Evolutionary conservation across 2,113 vertebrate species (phyloP), one percentile per base, ranked within the genome.

Genomic region (Melanotaenia duboulayi): DNA sequence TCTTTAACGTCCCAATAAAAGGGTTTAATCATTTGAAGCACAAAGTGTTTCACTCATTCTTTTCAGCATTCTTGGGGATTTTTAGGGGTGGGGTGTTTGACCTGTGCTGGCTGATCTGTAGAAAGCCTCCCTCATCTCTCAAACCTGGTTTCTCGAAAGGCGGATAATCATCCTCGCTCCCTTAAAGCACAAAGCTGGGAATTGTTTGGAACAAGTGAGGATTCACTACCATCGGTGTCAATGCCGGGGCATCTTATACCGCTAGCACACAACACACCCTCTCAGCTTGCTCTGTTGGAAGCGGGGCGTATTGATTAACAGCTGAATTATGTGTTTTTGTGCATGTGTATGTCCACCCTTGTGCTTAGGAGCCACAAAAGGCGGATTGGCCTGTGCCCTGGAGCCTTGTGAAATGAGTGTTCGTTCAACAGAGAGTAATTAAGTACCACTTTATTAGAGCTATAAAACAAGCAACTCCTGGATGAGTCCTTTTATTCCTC

Each of bases 141-240:
- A 0, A 22, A 60, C 60, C 17, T 23, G 7, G 16, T 49, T 44
- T 52, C 57, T 35, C 75, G 23, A 23, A 60, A 65, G 51, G 57
- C 78, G 61, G 57, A 69, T 76, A 76, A 65, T 78, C 12, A 0
- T 76, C 59, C 46, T 65, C 70, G 44, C n/a, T 67, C 66, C 65
- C 46, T 1, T 22, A 6, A 4, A 56, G 59, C 39, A 87, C 85
- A 87, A 89, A 85, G 82, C 2, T 3, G 1, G 0, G 19, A 65
- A 50, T 82, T 88, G 88, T 90, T 52, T 46, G 64, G 44, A 82
- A 84, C 76, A 82, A 81, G 57, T 4, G 1, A 19, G 42, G 75
- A 74, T 82, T 88, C 59, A 87, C 77, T 11, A 12, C 11, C 64
- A 4, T 59, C 9, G 17, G 78, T 79, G 87, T 85, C 76, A 74